Conservation (phyloP, 2,888 invertebrate genomes). For the Arctia plantaginis region DNA sequence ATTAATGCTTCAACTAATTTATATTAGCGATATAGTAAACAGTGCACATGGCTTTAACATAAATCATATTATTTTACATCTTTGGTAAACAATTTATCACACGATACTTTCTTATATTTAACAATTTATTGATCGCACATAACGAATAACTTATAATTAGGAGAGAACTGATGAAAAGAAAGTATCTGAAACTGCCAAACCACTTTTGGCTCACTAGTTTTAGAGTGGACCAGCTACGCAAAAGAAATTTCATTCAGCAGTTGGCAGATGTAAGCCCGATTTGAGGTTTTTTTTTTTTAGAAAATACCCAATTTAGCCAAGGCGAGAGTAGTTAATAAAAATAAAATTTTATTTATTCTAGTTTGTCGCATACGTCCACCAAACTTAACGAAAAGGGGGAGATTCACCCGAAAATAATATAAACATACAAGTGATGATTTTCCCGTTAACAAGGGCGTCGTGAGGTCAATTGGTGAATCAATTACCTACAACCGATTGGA, state of each 20-base stretch:
- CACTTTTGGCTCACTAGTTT: not conserved
- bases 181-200: not conserved
- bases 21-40: slow-evolving; percentile 46
- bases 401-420: not conserved
- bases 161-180: not conserved
- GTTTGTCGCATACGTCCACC: not conserved
- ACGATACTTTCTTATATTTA: slow-evolving; percentile 39
- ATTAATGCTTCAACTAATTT: slow-evolving; percentile 67
- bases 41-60: slow-evolving; percentile 35
- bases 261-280: too few species aligned
- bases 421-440: not conserved
- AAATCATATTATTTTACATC: slow-evolving; percentile 51
- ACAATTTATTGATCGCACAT: slow-evolving; percentile 41
- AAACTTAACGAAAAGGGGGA: not conserved
- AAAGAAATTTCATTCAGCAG: too few species aligned
- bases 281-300: too few species aligned
- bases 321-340: not conserved
- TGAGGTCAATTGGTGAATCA: not conserved
- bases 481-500: not conserved
- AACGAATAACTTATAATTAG: slow-evolving; percentile 6
- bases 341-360: not conserved
- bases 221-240: too few species aligned
- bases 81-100: slow-evolving; percentile 43
- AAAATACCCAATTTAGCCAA: too few species aligned
- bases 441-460: not conserved